Evolutionary conservation across 2,113 vertebrate species (phyloP).

Genomic region (Muntiacus reevesi): DNA sequence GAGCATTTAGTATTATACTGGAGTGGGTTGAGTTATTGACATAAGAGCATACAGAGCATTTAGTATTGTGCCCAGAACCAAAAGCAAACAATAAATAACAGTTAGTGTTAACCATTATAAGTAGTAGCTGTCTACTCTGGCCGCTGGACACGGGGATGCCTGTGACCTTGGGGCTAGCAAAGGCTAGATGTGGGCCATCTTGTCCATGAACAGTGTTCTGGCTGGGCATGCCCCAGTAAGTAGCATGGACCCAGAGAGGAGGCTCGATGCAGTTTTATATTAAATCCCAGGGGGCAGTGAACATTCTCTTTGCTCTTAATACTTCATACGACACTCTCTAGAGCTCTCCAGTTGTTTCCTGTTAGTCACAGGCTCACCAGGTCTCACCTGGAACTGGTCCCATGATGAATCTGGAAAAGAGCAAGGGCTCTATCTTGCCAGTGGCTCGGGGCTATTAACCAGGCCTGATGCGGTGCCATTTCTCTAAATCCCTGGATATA

Average conservation of each 20-base stretch:
- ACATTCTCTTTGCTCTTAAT: not conserved
- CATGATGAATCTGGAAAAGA: not conserved
- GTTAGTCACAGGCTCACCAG: not conserved
- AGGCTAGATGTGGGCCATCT: not conserved
- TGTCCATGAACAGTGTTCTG: not conserved
- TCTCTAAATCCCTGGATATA: not conserved
- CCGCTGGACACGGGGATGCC: not conserved
- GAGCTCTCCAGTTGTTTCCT: not conserved
- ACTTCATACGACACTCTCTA: not conserved
- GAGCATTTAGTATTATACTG: not conserved
- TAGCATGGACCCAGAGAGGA: not conserved
- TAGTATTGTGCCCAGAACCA: not conserved
- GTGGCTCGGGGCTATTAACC: not conserved
- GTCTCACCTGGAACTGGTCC: not conserved
- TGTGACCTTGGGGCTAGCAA: not conserved
- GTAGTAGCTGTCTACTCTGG: not conserved
- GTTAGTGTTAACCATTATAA: not conserved
- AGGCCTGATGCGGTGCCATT: not conserved
- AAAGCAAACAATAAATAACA: not conserved
- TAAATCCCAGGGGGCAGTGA: not conserved
- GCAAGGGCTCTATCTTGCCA: not conserved
- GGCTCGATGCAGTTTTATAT: not conserved
- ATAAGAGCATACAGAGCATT: not conserved
- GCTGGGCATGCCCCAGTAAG: rapidly evolving
- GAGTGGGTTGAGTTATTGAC: not conserved